phyloP scores from a whole-genome alignment of 2,888 invertebrate genomes.

The Drosophila subsilvestris region DNA sequence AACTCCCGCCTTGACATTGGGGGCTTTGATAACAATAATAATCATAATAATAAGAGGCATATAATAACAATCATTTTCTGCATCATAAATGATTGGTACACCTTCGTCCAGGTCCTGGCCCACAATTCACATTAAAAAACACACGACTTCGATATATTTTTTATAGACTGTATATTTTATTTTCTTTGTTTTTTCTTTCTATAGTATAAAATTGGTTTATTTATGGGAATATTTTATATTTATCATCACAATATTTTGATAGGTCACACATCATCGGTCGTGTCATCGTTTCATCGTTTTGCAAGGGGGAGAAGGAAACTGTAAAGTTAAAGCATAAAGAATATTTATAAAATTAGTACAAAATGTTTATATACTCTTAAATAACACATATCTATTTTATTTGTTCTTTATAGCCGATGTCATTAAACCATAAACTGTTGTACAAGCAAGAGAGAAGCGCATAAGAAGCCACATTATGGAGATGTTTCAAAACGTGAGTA shows the following conservation, averaged over 20 bases:
- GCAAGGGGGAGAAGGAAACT: conserved; percentile 41
- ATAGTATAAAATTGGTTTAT: conserved; percentile 66
- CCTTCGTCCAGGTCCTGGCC: conserved; percentile 4
- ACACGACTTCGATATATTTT: conserved; percentile 26
- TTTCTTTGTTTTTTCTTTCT: conserved; percentile 17
- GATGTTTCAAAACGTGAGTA: conserved; percentile 60
- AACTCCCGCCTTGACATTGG: conserved; percentile 59
- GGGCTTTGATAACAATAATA: conserved; percentile 72
- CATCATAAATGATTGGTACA: conserved; percentile 59
- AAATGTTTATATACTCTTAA: conserved; percentile 35
- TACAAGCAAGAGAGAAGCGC: conserved; percentile 1
- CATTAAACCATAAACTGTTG: conserved; percentile 19
- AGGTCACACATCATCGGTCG: conserved; percentile 10
- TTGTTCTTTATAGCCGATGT: conserved; percentile 36
- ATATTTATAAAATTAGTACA: conserved; percentile 25
- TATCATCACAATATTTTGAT: conserved; percentile 48
- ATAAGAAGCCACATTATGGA: conserved; percentile 41
- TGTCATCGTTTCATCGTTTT: conserved; percentile 33
- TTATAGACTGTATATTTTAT: conserved; percentile 62
- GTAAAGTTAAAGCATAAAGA: conserved; percentile 30
- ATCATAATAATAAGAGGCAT: conserved; percentile 69
- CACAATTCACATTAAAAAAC: conserved; percentile 38
- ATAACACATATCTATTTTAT: conserved; percentile 38
- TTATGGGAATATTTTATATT: conserved; percentile 65
- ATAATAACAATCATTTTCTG: conserved; percentile 74